phyloP scores from a whole-genome alignment of 2,113 vertebrate species.

The Chiloscyllium plagiosum region DNA sequence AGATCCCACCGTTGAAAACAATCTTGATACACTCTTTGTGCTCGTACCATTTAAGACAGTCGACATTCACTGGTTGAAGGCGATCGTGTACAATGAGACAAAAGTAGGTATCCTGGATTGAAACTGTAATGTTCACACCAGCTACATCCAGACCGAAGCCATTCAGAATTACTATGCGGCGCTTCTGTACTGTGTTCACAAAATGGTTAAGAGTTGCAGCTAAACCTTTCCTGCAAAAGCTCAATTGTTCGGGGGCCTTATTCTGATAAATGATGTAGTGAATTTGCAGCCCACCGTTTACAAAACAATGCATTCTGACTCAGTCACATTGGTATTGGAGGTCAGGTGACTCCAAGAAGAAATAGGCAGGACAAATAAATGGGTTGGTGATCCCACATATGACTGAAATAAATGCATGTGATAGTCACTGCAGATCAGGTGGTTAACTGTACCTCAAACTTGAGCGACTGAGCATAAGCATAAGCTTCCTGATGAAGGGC shows the following conservation, averaged over 20 bases:
- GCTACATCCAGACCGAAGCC: background rate
- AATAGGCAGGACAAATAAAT: background rate
- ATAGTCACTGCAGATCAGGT: too few relatives aligned
- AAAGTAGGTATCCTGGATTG: constrained; percentile 56
- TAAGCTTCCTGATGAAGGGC: too few relatives aligned
- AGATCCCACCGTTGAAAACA: constrained; percentile 69
- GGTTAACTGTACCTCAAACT: too few relatives aligned
- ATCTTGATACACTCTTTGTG: constrained; percentile 75
- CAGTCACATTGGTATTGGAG: background rate
- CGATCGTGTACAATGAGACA: constrained; percentile 82
- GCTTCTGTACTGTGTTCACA: background rate
- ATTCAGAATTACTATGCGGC: background rate
- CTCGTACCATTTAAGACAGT: constrained; percentile 85
- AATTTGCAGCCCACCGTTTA: background rate
- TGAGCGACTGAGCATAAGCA: too few relatives aligned
- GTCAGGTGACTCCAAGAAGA: background rate
- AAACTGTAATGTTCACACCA: background rate
- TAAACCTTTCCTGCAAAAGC: background rate
- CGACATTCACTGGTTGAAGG: constrained; percentile 88
- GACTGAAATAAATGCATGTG: too few relatives aligned
- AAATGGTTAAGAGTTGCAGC: background rate
- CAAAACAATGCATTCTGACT: background rate
- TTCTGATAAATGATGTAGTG: background rate
- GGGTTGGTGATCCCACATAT: background rate
- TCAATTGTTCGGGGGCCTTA: background rate